These are phyloP conservation scores for Rhagonycha lutea DNA, from an alignment of 2,888 invertebrate species.

Conservation along the genomic window DNA sequence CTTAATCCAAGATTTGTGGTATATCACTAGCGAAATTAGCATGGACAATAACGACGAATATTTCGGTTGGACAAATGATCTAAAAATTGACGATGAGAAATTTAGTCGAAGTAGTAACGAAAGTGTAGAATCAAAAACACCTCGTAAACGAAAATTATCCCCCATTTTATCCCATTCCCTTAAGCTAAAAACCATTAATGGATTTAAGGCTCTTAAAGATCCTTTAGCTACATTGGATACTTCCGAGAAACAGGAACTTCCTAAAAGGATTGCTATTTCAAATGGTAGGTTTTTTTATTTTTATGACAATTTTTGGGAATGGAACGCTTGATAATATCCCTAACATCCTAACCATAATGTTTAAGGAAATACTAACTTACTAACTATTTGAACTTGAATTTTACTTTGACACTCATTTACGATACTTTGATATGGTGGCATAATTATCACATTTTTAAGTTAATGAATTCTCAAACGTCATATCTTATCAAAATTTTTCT, in stretches of 20 bases:
- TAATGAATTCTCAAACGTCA: no score
- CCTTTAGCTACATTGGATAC: slow-evolving; percentile 36
- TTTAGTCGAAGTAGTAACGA: slow-evolving; percentile 20
- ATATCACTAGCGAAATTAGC: slow-evolving; percentile 43
- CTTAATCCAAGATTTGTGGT: slow-evolving; percentile 48
- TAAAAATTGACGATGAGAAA: slow-evolving; percentile 48
- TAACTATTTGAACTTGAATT: neutral
- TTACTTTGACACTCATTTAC: no score
- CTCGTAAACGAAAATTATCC: slow-evolving; percentile 40
- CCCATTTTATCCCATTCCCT: slow-evolving; percentile 21
- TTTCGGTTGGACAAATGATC: slow-evolving; percentile 51
- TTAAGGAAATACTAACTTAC: neutral
- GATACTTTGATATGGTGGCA: no score
- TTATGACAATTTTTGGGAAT: neutral
- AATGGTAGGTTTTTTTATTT: slow-evolving; percentile 40
- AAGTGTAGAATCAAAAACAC: slow-evolving; percentile 28
- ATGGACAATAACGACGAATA: slow-evolving; percentile 52
- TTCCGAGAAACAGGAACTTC: slow-evolving; percentile 30
- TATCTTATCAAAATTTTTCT: no score
- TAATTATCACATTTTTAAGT: no score
- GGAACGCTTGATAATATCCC: neutral
- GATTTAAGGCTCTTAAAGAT: slow-evolving; percentile 34
- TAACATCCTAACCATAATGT: neutral
- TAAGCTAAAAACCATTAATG: slow-evolving; percentile 33
- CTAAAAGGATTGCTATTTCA: slow-evolving; percentile 34